phyloP scores from a whole-genome alignment of 37 sponge, comb jelly and placozoan species.

The Corticium candelabrum region DNA sequence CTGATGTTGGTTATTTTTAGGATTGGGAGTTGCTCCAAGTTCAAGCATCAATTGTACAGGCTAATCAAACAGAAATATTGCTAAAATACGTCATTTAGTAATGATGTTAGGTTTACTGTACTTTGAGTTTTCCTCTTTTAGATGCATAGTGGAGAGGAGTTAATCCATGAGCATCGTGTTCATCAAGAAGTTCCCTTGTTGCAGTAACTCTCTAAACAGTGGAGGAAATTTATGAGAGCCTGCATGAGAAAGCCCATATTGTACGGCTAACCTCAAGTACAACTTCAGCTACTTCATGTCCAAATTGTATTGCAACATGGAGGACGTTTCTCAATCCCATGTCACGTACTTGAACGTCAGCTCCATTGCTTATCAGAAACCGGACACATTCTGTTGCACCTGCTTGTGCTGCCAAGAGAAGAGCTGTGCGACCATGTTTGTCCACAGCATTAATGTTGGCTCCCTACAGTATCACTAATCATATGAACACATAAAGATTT shows the following conservation, averaged over 20 bases:
- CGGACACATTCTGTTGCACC: slow-evolving; percentile 21
- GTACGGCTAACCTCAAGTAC: no score
- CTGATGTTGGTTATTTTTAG: slow-evolving; percentile 22
- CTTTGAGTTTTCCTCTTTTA: background rate
- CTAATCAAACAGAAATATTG: background rate
- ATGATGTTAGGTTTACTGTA: background rate
- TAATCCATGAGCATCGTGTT: slow-evolving; percentile 3
- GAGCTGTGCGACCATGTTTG: slow-evolving; percentile 63
- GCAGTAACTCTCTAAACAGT: no score
- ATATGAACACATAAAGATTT: background rate
- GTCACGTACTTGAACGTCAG: slow-evolving; percentile 33
- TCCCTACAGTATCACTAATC: slow-evolving; percentile 16
- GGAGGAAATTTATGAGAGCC: no score
- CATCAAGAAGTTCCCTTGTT: background rate
- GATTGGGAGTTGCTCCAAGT: background rate
- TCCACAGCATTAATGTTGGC: slow-evolving; percentile 36
- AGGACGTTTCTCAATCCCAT: background rate
- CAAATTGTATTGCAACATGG: slow-evolving; percentile 15
- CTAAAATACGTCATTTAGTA: background rate
- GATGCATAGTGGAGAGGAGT: slow-evolving; percentile 12
- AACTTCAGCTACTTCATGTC: no score
- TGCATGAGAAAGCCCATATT: no score
- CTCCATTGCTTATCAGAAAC: slow-evolving; percentile 36
- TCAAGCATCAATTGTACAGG: background rate
- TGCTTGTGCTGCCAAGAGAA: slow-evolving; percentile 51